A percentile compares a stretch with the other conserved stretches of the same genome.
Evolutionary conservation across 2,113 vertebrate genomes (phyloP).

Genomic region (Bubo bubo): DNA sequence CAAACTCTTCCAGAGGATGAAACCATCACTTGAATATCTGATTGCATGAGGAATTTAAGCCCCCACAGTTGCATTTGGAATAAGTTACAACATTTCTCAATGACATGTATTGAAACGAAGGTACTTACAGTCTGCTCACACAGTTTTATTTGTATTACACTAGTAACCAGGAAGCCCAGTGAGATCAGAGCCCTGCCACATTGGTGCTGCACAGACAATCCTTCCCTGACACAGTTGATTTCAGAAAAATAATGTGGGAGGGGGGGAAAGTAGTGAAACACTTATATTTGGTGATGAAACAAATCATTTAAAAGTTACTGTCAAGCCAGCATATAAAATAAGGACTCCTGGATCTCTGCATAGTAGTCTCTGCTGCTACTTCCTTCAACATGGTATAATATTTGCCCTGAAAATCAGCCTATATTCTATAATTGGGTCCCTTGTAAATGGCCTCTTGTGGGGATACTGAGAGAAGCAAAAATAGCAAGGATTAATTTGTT

Average conservation of each 20-base stretch:
- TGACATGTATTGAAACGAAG: not conserved
- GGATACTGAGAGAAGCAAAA: not conserved
- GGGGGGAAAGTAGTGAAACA: not conserved
- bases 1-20: constrained; percentile 15
- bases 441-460: not conserved
- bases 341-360: not conserved
- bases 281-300: not conserved
- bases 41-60: not conserved
- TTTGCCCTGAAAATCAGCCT: not conserved
- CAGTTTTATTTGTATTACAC: not conserved
- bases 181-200: not conserved
- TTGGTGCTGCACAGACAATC: not conserved
- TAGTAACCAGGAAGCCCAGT: not conserved
- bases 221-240: not conserved
- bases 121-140: not conserved
- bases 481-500: not conserved
- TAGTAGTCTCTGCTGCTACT: not conserved
- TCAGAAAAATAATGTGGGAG: not conserved
- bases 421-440: not conserved
- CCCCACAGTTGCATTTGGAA: not conserved
- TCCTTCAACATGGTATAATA: not conserved
- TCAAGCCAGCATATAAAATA: not conserved
- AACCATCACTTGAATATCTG: not conserved
- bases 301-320: not conserved
- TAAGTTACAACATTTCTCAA: not conserved